Evolutionary conservation across 2,113 vertebrate genomes (phyloP).

Genomic region (Heteronetta atricapilla): DNA sequence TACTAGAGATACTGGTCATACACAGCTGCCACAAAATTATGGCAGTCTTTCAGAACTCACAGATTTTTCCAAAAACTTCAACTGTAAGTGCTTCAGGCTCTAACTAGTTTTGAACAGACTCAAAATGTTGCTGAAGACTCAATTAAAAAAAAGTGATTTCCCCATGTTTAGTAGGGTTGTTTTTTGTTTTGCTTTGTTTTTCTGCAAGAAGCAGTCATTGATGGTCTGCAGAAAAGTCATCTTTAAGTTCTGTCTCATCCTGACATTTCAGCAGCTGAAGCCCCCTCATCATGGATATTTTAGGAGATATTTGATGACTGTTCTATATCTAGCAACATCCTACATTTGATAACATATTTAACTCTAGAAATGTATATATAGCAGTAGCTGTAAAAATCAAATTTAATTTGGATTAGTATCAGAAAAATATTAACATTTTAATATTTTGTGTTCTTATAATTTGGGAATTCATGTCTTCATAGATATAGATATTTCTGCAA

Average conservation of each 20-base stretch:
- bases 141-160: neutral
- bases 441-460: neutral
- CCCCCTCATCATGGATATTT: neutral
- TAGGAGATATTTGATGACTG: neutral
- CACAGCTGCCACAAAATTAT: neutral
- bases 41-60: neutral
- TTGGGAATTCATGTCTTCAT: neutral
- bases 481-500: neutral
- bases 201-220: neutral
- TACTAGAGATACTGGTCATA: neutral
- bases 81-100: neutral
- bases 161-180: neutral
- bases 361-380: neutral
- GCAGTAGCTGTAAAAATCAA: neutral
- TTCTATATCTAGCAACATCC: neutral
- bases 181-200: neutral
- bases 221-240: neutral
- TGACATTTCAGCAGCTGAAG: neutral
- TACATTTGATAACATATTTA: neutral
- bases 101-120: neutral
- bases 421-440: neutral
- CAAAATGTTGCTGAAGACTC: neutral
- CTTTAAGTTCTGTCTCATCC: neutral
- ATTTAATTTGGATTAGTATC: neutral
- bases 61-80: neutral